A percentile compares a stretch with the other conserved stretches of the same genome.
phyloP scores from a whole-genome alignment of 2,888 invertebrate genomes.

The Luperina nickerlii region DNA sequence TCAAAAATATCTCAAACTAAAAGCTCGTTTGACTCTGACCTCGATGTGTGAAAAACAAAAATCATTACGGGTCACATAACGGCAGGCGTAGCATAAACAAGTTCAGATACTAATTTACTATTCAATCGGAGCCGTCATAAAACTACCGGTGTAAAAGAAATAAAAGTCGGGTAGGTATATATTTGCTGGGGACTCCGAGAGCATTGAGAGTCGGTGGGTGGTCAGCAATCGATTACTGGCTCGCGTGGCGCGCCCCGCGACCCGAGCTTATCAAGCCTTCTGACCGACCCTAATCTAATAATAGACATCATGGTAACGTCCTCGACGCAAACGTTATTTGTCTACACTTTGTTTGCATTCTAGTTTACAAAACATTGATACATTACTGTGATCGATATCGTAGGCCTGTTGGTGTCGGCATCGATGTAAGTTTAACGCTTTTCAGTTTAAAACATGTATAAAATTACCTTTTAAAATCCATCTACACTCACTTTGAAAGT shows the following conservation, averaged over 20 bases:
- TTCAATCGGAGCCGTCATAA: slow-evolving; percentile 62
- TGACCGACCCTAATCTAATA: slow-evolving; percentile 84
- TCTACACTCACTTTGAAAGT: slow-evolving; percentile 18
- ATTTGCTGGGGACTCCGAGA: slow-evolving; percentile 63
- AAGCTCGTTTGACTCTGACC: slow-evolving; percentile 5
- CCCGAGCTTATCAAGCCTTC: slow-evolving; percentile 79
- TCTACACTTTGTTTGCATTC: slow-evolving; percentile 61
- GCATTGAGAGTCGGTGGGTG: slow-evolving; percentile 69
- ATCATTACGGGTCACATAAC: slow-evolving; percentile 48
- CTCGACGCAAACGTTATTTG: slow-evolving; percentile 57
- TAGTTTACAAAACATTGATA: slow-evolving; percentile 42
- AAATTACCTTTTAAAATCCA: slow-evolving; percentile 4
- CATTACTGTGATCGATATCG: slow-evolving; percentile 14
- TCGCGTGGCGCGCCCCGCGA: slow-evolving; percentile 80
- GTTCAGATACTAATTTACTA: slow-evolving; percentile 57
- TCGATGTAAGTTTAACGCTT: background rate
- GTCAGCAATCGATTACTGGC: slow-evolving; percentile 73
- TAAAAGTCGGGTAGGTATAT: slow-evolving; percentile 63
- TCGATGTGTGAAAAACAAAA: slow-evolving; percentile 52
- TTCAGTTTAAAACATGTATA: slow-evolving; percentile 17
- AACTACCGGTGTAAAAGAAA: slow-evolving; percentile 69
- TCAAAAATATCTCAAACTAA: slow-evolving; percentile 14
- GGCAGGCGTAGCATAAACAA: slow-evolving; percentile 49
- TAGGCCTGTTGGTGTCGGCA: background rate
- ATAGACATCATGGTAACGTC: slow-evolving; percentile 77